Evolutionary conservation across 2,888 invertebrate species (phyloP).

Genomic region (Platerodrilus igneus): DNA sequence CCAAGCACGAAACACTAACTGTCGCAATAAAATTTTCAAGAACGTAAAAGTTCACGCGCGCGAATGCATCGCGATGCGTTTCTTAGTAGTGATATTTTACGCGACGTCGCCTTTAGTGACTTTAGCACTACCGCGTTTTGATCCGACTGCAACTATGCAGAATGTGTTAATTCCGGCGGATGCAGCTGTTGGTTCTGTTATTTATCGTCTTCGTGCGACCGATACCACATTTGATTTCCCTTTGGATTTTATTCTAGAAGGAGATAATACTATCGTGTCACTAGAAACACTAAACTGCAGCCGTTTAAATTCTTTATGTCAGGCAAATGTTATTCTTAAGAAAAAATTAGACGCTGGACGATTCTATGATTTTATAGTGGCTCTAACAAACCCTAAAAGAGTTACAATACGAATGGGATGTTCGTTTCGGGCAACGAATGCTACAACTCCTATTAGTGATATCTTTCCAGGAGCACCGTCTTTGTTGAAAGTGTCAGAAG

Average conservation of each 20-base stretch:
- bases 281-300: slow-evolving; percentile 80
- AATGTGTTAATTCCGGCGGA: slow-evolving; percentile 79
- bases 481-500: slow-evolving; percentile 44
- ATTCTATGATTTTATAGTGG: slow-evolving; percentile 73
- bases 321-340: slow-evolving; percentile 79
- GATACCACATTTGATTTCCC: slow-evolving; percentile 88
- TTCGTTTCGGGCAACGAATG: slow-evolving; percentile 64
- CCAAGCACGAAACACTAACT: slow-evolving; percentile 27
- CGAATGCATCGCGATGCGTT: slow-evolving; percentile 29
- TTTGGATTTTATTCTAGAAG: slow-evolving; percentile 71
- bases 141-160: slow-evolving; percentile 77
- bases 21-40: slow-evolving; percentile 30
- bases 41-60: slow-evolving; percentile 17
- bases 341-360: slow-evolving; percentile 74
- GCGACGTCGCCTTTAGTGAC: slow-evolving; percentile 14
- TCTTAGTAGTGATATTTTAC: slow-evolving; percentile 34
- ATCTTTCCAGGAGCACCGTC: slow-evolving; percentile 72
- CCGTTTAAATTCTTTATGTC: slow-evolving; percentile 81
- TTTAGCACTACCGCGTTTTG: slow-evolving; percentile 70
- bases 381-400: slow-evolving; percentile 66
- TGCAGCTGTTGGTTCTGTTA: slow-evolving; percentile 75
- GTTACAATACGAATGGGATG: slow-evolving; percentile 34
- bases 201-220: slow-evolving; percentile 82
- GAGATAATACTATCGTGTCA: slow-evolving; percentile 70
- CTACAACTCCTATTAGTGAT: slow-evolving; percentile 75